These are phyloP conservation scores for Amblyornis subalaris DNA, from an alignment of 2,113 vertebrate species.

Conservation along the genomic window DNA sequence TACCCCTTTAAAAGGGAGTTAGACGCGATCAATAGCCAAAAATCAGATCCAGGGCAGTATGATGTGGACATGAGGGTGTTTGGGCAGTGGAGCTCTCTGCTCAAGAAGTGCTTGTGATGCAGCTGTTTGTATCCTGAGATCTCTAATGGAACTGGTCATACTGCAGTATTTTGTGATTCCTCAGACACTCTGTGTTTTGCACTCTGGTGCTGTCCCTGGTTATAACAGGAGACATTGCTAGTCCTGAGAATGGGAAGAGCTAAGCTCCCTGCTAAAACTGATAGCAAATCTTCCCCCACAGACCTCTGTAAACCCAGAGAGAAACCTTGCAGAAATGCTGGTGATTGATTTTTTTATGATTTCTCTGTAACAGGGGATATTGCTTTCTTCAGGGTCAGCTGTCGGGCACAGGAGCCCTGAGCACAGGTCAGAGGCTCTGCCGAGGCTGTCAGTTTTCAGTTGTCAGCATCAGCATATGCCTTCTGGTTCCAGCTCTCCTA, in stretches of 20 bases:
- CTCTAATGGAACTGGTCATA: background rate
- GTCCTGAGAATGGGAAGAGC: background rate
- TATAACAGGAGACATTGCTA: background rate
- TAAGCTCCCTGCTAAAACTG: background rate
- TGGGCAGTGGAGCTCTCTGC: background rate
- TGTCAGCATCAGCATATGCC: background rate
- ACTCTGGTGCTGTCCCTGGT: background rate
- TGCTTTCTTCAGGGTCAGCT: background rate
- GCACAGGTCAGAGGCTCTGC: background rate
- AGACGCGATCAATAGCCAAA: background rate
- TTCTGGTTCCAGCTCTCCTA: background rate
- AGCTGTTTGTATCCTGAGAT: background rate
- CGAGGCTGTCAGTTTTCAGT: background rate
- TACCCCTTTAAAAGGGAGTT: background rate
- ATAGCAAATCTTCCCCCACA: background rate
- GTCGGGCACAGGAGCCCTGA: rapidly evolving
- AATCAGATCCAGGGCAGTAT: background rate
- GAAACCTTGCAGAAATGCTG: background rate
- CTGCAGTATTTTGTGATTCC: background rate
- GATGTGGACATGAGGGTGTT: background rate
- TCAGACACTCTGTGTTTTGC: background rate
- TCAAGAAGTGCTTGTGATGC: background rate
- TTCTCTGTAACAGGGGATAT: background rate
- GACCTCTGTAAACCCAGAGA: background rate
- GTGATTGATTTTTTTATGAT: background rate